These are phyloP conservation scores for Zelleria hepariella DNA, from an alignment of 2,888 invertebrate genomes.

Conservation along the genomic window DNA sequence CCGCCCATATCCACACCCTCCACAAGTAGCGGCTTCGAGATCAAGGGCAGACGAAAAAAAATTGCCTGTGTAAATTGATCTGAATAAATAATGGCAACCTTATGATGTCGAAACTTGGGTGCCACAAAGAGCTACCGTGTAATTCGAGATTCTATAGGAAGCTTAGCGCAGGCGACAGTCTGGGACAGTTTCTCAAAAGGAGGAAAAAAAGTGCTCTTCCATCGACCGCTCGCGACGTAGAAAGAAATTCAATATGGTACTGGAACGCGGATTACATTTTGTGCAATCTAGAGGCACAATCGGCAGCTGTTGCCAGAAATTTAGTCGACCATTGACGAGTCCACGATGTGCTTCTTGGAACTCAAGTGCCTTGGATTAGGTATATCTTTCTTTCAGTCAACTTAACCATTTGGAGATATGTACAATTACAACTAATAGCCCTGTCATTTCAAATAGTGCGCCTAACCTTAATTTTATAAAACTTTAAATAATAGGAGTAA, in stretches of 20 bases:
- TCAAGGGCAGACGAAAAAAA: conserved; percentile 23
- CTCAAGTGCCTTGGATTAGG: conserved; percentile 17
- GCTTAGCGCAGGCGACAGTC: conserved; percentile 54
- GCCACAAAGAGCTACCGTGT: conserved; percentile 62
- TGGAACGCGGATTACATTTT: conserved; percentile 65
- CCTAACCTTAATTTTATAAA: too few species aligned
- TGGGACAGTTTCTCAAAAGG: conserved; percentile 29
- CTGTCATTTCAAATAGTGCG: too few species aligned
- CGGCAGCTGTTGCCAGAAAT: conserved; percentile 62
- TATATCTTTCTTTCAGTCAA: conserved; percentile 23
- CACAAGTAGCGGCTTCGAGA: conserved; percentile 30
- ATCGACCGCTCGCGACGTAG: conserved; percentile 38
- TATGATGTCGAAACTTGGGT: conserved; percentile 41
- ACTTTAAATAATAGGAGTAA: too few species aligned
- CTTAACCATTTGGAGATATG: not conserved
- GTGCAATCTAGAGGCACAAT: conserved; percentile 55
- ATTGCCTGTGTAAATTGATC: conserved; percentile 37
- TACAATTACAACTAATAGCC: not conserved
- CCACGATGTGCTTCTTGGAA: conserved; percentile 19
- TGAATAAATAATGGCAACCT: conserved; percentile 39
- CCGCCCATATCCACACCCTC: conserved; percentile 53
- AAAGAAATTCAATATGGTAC: conserved; percentile 63
- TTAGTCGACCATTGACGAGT: conserved; percentile 44
- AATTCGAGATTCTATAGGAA: conserved; percentile 58
- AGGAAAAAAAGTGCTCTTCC: conserved; percentile 48